phyloP scores from a whole-genome alignment of 2,888 invertebrate genomes.

The Harpalus rubripes region DNA sequence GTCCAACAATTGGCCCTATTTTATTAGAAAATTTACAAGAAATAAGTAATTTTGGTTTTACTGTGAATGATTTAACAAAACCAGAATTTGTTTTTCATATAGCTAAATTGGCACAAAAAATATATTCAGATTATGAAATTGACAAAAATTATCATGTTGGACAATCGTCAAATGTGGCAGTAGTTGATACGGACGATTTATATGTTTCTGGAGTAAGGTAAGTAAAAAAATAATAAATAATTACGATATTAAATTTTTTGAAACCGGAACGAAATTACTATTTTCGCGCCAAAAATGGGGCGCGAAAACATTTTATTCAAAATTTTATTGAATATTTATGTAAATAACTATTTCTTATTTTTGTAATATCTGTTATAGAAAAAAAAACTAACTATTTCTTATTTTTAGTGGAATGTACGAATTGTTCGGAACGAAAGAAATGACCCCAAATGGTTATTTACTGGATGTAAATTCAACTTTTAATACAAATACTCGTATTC shows the following conservation, averaged over 20 bases:
- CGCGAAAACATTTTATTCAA: too few relatives aligned
- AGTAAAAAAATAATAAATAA: constrained; percentile 71
- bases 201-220: constrained; percentile 86
- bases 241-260: too few relatives aligned
- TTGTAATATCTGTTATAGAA: too few relatives aligned
- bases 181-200: constrained; percentile 83
- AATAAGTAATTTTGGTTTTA: constrained; percentile 73
- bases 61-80: constrained; percentile 70
- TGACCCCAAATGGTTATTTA: constrained; percentile 79
- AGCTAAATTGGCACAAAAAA: constrained; percentile 73
- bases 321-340: too few relatives aligned
- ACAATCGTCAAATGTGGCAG: constrained; percentile 82
- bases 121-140: constrained; percentile 73
- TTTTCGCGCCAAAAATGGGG: too few relatives aligned
- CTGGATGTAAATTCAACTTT: constrained; percentile 75
- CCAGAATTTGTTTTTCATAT: constrained; percentile 72
- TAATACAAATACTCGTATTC: constrained; percentile 73
- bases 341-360: too few relatives aligned
- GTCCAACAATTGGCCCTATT: constrained; percentile 73
- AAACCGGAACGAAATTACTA: too few relatives aligned
- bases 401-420: constrained; percentile 79
- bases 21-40: constrained; percentile 73
- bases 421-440: constrained; percentile 78
- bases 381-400: too few relatives aligned
- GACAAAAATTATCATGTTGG: constrained; percentile 74